Percentiles rank a stretch among this genome's conserved stretches.
Evolutionary conservation across 2,113 vertebrate species (phyloP).

Genomic region (Dasypus novemcinctus): DNA sequence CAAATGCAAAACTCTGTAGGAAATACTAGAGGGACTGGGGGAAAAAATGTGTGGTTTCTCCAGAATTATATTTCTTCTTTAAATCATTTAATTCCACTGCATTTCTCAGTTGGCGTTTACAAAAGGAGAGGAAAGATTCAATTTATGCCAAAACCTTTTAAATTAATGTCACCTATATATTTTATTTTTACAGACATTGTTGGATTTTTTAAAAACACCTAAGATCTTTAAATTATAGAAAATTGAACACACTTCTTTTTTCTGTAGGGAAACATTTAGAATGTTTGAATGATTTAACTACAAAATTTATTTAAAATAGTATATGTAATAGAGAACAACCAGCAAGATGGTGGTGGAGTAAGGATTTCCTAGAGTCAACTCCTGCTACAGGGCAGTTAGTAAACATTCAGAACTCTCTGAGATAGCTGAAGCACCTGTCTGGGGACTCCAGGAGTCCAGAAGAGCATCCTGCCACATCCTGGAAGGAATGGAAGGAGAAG

Average conservation of each 20-base stretch:
- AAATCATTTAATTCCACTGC: background rate
- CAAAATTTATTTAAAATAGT: background rate
- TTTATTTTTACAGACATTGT: background rate
- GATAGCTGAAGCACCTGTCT: no score
- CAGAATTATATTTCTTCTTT: background rate
- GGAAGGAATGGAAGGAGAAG: no score
- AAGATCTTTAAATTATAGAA: background rate
- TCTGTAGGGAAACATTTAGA: background rate
- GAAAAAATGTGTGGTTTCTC: background rate
- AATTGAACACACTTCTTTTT: background rate
- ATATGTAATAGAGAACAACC: background rate
- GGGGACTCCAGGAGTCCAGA: no score
- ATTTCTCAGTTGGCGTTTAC: background rate
- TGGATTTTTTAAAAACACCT: background rate
- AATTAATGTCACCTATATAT: background rate
- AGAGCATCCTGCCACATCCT: no score
- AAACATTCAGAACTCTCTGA: no score
- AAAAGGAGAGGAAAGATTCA: background rate
- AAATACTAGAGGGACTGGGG: background rate
- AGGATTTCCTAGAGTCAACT: no score
- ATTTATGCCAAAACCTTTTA: background rate
- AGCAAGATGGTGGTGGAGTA: no score
- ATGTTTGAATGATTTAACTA: background rate
- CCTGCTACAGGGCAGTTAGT: no score
- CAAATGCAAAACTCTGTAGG: background rate